A percentile compares a stretch with the other conserved stretches of the same genome.
These are phyloP conservation scores for Syngnathus acus DNA, from an alignment of 2,797 vertebrate species.

Conservation along the genomic window DNA sequence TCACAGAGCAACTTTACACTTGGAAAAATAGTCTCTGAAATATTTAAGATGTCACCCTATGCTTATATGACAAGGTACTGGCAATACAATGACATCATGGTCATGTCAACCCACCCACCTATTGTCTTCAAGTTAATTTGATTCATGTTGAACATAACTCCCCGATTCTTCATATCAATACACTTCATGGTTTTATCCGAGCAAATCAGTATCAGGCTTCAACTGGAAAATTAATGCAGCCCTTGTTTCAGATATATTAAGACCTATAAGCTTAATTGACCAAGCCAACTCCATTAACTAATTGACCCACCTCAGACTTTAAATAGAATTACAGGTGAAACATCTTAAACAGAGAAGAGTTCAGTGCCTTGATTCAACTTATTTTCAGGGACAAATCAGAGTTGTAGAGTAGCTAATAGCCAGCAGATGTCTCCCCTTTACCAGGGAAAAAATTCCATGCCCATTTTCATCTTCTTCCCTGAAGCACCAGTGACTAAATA, in stretches of 20 bases:
- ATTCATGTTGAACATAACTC: background rate
- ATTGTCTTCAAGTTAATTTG: background rate
- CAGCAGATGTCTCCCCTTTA: too few species aligned
- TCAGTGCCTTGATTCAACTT: too few species aligned
- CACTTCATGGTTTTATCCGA: background rate
- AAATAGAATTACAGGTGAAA: too few species aligned
- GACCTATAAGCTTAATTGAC: too few species aligned
- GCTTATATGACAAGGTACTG: background rate
- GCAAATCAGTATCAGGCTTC: too few species aligned
- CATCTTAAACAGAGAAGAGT: too few species aligned
- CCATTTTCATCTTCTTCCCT: slow-evolving; percentile 17
- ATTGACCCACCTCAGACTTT: too few species aligned
- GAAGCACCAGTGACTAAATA: slow-evolving; percentile 13
- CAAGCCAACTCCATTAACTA: too few species aligned
- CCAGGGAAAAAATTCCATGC: background rate
- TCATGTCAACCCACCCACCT: background rate
- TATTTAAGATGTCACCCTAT: background rate
- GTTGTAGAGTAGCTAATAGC: too few species aligned
- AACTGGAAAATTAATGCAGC: too few species aligned
- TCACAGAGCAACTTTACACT: background rate
- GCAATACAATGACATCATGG: background rate
- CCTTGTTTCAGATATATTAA: too few species aligned
- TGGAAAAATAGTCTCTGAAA: background rate
- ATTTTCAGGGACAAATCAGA: too few species aligned
- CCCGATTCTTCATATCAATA: background rate